Conservation (phyloP, 2,888 invertebrate species). For the Amphipoea lucens region DNA sequence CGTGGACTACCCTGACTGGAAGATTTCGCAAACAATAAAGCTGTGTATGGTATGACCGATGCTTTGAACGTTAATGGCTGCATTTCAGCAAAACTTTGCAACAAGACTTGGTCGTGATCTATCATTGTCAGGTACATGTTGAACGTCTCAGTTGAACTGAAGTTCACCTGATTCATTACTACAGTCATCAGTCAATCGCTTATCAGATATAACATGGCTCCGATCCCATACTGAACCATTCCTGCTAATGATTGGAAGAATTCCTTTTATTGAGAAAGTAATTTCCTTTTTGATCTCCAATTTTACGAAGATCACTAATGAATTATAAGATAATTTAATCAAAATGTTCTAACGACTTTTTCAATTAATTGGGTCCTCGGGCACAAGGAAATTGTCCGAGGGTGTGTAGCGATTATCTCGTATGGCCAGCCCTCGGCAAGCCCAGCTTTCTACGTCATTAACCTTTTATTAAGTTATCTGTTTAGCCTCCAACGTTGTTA, state of each 20-base stretch:
- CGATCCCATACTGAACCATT: slow-evolving; percentile 12
- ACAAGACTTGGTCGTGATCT: slow-evolving; percentile 39
- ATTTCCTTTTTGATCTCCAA: slow-evolving; percentile 16
- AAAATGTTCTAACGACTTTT: slow-evolving; percentile 70
- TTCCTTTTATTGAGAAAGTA: slow-evolving; percentile 23
- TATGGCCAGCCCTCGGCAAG: slow-evolving; percentile 61
- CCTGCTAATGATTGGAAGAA: slow-evolving; percentile 22
- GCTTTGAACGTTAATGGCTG: not conserved
- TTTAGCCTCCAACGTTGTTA: slow-evolving; percentile 14
- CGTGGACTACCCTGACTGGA: not conserved
- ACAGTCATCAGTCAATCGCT: slow-evolving; percentile 56
- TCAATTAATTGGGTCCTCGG: slow-evolving; percentile 69
- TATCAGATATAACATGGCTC: slow-evolving; percentile 47
- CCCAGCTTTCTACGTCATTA: slow-evolving; percentile 67
- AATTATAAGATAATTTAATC: slow-evolving; percentile 56
- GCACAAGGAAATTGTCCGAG: slow-evolving; percentile 69
- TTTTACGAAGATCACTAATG: slow-evolving; percentile 32
- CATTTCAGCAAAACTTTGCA: slow-evolving; percentile 36
- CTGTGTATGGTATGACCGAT: not conserved
- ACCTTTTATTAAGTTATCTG: slow-evolving; percentile 60
- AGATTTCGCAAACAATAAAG: slow-evolving; percentile 22
- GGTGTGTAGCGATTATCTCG: slow-evolving; percentile 71
- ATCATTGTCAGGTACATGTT: slow-evolving; percentile 56
- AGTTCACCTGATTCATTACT: slow-evolving; percentile 55
- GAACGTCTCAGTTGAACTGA: slow-evolving; percentile 43